Conservation (phyloP, 2,797 vertebrate genomes). For the Characodon lateralis region DNA sequence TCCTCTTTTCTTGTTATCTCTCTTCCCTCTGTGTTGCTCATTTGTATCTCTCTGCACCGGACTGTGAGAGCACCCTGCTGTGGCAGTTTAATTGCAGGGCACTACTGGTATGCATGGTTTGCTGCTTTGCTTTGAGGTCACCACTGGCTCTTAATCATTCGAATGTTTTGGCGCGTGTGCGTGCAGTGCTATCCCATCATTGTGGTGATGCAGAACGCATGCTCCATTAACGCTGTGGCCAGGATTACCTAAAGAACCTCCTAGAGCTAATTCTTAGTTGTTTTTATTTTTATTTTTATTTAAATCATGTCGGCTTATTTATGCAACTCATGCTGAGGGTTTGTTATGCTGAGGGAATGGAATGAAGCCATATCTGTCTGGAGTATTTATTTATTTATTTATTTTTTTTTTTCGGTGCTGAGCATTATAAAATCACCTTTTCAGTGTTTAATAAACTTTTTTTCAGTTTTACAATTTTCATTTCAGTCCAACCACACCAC, state of each 20-base stretch:
- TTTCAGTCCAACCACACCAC: slow-evolving; percentile 31
- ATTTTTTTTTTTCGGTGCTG: slow-evolving; percentile 45
- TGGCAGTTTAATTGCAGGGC: slow-evolving; percentile 72
- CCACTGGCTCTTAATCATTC: slow-evolving; percentile 53
- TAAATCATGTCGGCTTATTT: slow-evolving; percentile 64
- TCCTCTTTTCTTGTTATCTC: not conserved
- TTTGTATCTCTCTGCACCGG: slow-evolving; percentile 66
- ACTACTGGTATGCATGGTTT: slow-evolving; percentile 78
- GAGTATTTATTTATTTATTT: slow-evolving; percentile 52
- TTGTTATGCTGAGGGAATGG: slow-evolving; percentile 53
- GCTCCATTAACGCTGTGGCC: slow-evolving; percentile 71
- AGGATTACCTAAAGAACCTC: slow-evolving; percentile 81
- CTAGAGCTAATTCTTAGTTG: slow-evolving; percentile 62
- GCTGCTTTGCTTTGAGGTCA: slow-evolving; percentile 71
- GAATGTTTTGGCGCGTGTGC: slow-evolving; percentile 59
- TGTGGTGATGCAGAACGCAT: slow-evolving; percentile 74
- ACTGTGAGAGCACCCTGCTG: slow-evolving; percentile 72
- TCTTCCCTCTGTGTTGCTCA: slow-evolving; percentile 25
- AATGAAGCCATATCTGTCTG: slow-evolving; percentile 75
- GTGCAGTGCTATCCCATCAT: slow-evolving; percentile 69
- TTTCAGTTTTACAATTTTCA: slow-evolving; percentile 26
- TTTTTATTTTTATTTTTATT: slow-evolving; percentile 49
- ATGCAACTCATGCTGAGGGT: slow-evolving; percentile 63
- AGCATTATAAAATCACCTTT: slow-evolving; percentile 33
- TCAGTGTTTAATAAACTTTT: slow-evolving; percentile 23